Evolutionary conservation across 1,140 invertebrate genomes (phyloP).

Genomic region (Diabrotica undecimpunctata): DNA sequence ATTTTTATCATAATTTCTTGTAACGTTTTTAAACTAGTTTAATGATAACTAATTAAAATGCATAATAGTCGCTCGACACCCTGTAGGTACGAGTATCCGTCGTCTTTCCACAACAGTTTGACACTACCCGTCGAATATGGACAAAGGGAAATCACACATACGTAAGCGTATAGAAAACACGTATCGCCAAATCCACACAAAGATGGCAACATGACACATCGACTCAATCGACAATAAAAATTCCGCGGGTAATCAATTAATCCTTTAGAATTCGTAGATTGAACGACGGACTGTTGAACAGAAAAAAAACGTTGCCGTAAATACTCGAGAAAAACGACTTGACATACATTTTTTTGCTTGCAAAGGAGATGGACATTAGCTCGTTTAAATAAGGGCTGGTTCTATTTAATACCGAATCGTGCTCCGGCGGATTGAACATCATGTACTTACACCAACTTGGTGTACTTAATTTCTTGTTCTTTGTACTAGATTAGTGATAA

Average conservation of each 20-base stretch:
- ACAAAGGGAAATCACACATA: constrained; percentile 13
- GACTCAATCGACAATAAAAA: constrained; percentile 18
- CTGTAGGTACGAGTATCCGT: too few relatives aligned
- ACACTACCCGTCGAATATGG: constrained; percentile 14
- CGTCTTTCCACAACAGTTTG: constrained; percentile 4
- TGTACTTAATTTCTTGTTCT: too few relatives aligned
- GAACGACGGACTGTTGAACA: not conserved
- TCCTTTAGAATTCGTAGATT: constrained; percentile 10
- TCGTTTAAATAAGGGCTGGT: too few relatives aligned
- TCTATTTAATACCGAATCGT: too few relatives aligned
- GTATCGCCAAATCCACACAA: constrained; percentile 15
- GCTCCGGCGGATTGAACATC: too few relatives aligned
- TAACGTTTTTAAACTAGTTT: too few relatives aligned
- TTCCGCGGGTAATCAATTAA: constrained; percentile 23
- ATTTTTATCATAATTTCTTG: too few relatives aligned
- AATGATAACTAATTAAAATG: too few relatives aligned
- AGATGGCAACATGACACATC: constrained; percentile 11
- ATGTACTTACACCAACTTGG: too few relatives aligned
- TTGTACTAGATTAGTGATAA: too few relatives aligned
- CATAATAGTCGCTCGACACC: too few relatives aligned
- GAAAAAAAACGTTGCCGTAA: not conserved
- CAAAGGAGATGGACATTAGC: too few relatives aligned
- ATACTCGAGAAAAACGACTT: not conserved
- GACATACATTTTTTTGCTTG: not conserved
- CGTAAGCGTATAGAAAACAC: constrained; percentile 15